phyloP scores from a whole-genome alignment of 2,888 invertebrate species.

The Prosapia bicincta region DNA sequence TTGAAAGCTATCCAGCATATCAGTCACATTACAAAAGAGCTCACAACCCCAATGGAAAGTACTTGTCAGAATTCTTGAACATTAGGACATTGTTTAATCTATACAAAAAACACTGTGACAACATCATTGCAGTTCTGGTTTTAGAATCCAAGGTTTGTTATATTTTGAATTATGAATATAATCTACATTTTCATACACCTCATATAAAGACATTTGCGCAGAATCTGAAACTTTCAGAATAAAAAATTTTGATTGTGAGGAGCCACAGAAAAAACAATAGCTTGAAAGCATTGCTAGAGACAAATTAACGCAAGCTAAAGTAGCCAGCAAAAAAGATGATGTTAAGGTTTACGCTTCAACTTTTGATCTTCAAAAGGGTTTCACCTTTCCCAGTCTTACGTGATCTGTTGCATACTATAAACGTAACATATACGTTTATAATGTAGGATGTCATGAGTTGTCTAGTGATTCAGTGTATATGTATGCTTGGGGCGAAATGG shows the following conservation, averaged over 20 bases:
- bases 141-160: conserved; percentile 33
- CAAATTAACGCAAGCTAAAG: not conserved
- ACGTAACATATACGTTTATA: conserved; percentile 21
- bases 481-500: conserved; percentile 19
- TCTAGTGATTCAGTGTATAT: not conserved
- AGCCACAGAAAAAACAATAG: conserved; percentile 3
- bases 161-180: no score
- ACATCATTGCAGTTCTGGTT: conserved; percentile 12
- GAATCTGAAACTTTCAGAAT: no score
- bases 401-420: conserved; percentile 20
- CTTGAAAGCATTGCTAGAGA: conserved; percentile 6
- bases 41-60: conserved; percentile 2
- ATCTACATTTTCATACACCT: conserved; percentile 34
- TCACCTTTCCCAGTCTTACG: conserved; percentile 12
- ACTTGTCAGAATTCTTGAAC: not conserved
- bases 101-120: no score
- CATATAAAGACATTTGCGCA: conserved; percentile 30
- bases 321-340: conserved; percentile 6
- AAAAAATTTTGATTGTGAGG: conserved; percentile 5
- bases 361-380: conserved; percentile 25
- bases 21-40: conserved; percentile 1
- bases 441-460: conserved; percentile 17
- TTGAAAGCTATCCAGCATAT: not conserved
- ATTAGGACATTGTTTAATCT: not conserved
- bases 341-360: conserved; percentile 13